Evolutionary conservation across 2,113 vertebrate species (phyloP).

Genomic region (Otus sunia): DNA sequence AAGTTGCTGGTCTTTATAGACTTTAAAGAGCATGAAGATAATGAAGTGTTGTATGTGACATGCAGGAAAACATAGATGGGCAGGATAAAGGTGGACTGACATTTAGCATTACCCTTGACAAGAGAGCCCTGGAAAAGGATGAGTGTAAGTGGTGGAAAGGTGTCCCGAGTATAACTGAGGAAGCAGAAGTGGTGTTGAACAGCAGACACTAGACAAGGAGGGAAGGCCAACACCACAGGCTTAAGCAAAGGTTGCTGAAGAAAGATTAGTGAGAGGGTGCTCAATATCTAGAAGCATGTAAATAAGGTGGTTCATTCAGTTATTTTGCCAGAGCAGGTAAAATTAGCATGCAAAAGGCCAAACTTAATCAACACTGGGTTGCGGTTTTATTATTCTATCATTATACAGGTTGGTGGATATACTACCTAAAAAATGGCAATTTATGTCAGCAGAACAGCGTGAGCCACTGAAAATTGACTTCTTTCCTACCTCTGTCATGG

Average conservation of each 20-base stretch:
- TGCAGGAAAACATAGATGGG: background rate
- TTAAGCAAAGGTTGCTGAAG: constrained; percentile 18
- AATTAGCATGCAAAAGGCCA: constrained; percentile 41
- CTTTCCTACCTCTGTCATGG: constrained; percentile 47
- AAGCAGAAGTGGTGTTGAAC: background rate
- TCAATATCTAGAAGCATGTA: constrained; percentile 14
- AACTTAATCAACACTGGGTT: constrained; percentile 38
- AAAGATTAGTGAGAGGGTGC: constrained; percentile 10
- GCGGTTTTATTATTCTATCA: constrained; percentile 35
- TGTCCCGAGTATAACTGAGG: background rate
- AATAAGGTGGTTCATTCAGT: constrained; percentile 15
- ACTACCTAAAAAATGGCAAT: constrained; percentile 36
- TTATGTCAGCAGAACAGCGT: constrained; percentile 33
- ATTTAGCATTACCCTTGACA: background rate
- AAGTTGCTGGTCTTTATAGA: background rate
- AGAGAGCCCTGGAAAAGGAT: background rate
- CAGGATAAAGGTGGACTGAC: background rate
- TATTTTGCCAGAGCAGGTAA: constrained; percentile 38
- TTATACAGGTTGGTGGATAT: constrained; percentile 29
- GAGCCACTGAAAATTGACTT: constrained; percentile 54
- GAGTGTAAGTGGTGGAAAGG: background rate
- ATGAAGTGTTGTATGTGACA: background rate
- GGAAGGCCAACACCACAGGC: background rate
- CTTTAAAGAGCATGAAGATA: background rate
- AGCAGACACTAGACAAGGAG: background rate